Base-by-base conservation (phyloP, 2,113 vertebrate species). In the Hemicordylus capensis region DNA sequence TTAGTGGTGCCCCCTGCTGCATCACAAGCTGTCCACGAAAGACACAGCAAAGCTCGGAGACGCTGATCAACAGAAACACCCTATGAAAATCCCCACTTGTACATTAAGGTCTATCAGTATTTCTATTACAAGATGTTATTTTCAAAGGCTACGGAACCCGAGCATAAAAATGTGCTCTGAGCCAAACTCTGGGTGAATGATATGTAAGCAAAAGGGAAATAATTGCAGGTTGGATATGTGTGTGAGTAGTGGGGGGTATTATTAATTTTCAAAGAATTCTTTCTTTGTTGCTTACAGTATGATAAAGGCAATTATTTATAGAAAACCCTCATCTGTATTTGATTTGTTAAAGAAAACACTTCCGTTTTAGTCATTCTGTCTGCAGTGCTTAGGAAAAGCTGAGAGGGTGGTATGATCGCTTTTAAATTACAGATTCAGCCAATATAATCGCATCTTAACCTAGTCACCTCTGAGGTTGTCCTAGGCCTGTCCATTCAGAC, bases 1-100 rank as follows among this genome's bases (percentile, higher is more conserved):
- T 95, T 93, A 93, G 91, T 93, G 89, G 94, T 95, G 94, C 94
- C 94, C 94, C 94, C 94, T 95, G 94, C 94, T 94, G 94, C 91
- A 95, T 92, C 92, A 80, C 91, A 93, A 86, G 94, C 89, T 95
- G 94, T 91, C 92, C 91, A 80, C 86, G 88, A 89, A 88, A 85
- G 69, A 86, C 66, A 93, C 84, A 80, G 87, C 87, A 87, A 90
- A 59, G 61, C 79, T 67, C 76, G 46, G 28, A 9, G 48, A 31
- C 61, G 54, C 58, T 26, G 78, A 67, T 81, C 75, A 86, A 58
- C 73, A 81, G 63, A 75, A 56, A 46, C 61, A 51, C 20, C 72
- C 42, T 84, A 58, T 42, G 61, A 54, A 66, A 80, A 66, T 42
- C 46, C 67, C 84, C 80, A 64, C 66, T 69, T 69, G 51, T 63